Evolutionary conservation across 1,140 invertebrate genomes (phyloP).

Genomic region (Nasonia giraulti): DNA sequence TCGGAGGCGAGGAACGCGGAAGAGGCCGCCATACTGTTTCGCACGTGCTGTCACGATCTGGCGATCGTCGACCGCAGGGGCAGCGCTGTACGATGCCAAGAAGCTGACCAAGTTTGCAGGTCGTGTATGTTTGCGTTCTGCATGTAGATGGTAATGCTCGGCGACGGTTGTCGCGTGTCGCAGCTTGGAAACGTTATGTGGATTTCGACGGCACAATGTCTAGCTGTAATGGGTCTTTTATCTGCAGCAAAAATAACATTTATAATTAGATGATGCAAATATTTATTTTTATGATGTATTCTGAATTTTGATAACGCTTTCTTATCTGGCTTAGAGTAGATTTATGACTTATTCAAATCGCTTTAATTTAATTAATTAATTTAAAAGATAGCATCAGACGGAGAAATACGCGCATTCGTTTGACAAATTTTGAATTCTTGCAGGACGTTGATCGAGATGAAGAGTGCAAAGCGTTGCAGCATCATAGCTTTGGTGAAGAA

Average conservation of each 20-base stretch:
- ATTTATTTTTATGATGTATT: too few species aligned
- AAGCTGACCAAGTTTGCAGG: conserved; percentile 80
- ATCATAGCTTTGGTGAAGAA: conserved; percentile 81
- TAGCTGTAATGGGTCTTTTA: too few species aligned
- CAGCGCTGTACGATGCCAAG: conserved; percentile 71
- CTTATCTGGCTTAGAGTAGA: too few species aligned
- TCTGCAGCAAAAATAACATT: too few species aligned
- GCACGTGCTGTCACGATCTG: conserved; percentile 76
- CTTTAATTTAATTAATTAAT: too few species aligned
- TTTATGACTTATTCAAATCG: too few species aligned
- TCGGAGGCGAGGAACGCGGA: conserved; percentile 74
- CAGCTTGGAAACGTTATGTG: background rate
- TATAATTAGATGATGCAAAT: too few species aligned
- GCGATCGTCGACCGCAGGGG: conserved; percentile 80
- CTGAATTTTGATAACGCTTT: too few species aligned
- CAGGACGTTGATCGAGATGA: background rate
- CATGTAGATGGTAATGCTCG: too few species aligned
- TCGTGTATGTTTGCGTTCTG: conserved; percentile 52
- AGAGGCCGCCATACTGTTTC: conserved; percentile 76
- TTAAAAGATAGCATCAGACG: too few species aligned
- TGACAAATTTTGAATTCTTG: conserved; percentile 58
- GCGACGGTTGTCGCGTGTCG: background rate
- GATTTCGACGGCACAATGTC: too few species aligned
- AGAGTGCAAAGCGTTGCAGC: conserved; percentile 68
- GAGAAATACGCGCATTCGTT: background rate